These are phyloP conservation scores for Apostichopus leukothele DNA, from an alignment of 53 echinoderm and acorn worm species.

Conservation along the genomic window DNA sequence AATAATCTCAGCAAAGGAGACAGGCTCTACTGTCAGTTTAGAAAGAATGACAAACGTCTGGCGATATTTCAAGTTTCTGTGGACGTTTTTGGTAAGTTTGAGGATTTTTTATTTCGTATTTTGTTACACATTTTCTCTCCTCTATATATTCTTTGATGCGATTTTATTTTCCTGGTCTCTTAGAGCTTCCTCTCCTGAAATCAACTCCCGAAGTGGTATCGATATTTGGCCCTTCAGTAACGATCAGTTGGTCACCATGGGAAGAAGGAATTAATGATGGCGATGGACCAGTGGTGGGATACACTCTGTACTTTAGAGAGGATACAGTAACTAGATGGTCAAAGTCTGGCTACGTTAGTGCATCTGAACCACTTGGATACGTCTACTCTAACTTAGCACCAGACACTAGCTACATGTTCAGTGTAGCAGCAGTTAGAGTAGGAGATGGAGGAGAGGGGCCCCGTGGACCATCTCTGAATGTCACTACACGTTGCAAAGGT, in stretches of 20 bases:
- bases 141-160: neutral
- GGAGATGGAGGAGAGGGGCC: constrained; percentile 66
- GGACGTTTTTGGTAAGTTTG: neutral
- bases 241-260: constrained; percentile 50
- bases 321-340: neutral
- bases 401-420: constrained; percentile 56
- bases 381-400: constrained; percentile 38
- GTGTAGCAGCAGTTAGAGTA: constrained; percentile 58
- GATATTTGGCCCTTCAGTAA: constrained; percentile 3
- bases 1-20: neutral
- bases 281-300: constrained; percentile 46
- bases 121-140: no score
- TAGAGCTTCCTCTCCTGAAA: constrained; percentile 2
- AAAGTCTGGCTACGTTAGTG: neutral
- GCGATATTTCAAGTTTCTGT: neutral
- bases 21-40: neutral
- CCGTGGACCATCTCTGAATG: constrained; percentile 19
- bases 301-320: constrained; percentile 33
- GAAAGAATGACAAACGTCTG: neutral
- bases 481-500: neutral
- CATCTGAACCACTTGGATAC: neutral
- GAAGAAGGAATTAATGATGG: constrained; percentile 2
- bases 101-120: no score
- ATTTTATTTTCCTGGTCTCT: neutral
- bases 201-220: neutral